Conservation (phyloP, 2,888 invertebrate genomes). For the Xanthorhoe spadicearia region DNA sequence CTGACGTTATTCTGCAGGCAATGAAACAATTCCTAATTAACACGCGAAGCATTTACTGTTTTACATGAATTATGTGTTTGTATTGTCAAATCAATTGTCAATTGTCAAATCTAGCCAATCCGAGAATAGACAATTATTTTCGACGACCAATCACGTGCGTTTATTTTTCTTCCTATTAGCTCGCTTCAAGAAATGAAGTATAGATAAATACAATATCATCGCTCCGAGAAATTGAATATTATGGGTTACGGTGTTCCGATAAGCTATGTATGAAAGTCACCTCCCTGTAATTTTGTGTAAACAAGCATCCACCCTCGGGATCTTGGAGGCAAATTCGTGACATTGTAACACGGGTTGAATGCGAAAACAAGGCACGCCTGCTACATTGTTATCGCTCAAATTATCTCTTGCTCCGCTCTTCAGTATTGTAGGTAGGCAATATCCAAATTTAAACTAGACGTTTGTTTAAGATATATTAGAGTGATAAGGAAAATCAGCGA, state of each 20-base stretch:
- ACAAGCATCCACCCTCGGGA: constrained; percentile 55
- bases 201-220: constrained; percentile 20
- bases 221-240: constrained; percentile 37
- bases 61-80: constrained; percentile 4
- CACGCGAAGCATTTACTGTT: constrained; percentile 24
- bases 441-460: constrained; percentile 40
- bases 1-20: constrained; percentile 10
- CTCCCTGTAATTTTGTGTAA: constrained; percentile 60
- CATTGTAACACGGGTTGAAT: constrained; percentile 59
- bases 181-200: no score
- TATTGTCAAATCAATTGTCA: no score
- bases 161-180: no score
- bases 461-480: constrained; percentile 39
- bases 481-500: constrained; percentile 24
- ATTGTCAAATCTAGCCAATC: no score
- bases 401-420: constrained; percentile 53
- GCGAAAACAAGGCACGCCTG: constrained; percentile 55
- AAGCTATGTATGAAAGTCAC: constrained; percentile 44
- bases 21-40: constrained; percentile 12
- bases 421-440: constrained; percentile 39
- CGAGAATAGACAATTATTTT: no score
- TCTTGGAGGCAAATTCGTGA: constrained; percentile 54
- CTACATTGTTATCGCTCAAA: constrained; percentile 59
- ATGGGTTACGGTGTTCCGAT: constrained; percentile 34
- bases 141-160: no score